Evolutionary conservation across 1,140 invertebrate species (phyloP), one percentile per base, ranked within the genome.

Genomic region (Sminthurinus signatus): DNA sequence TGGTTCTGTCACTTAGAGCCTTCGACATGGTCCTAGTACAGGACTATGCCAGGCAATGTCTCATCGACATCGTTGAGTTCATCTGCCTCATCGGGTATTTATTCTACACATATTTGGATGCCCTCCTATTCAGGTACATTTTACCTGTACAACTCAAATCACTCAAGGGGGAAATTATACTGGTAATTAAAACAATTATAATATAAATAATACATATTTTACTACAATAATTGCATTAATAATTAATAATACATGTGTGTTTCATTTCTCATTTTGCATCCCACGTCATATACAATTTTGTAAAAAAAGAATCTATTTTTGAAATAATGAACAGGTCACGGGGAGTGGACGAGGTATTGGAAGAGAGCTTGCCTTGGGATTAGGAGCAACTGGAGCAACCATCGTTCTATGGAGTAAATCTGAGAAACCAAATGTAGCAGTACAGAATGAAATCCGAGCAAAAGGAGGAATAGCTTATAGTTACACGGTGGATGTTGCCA

Each of bases 361-460:
- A 58, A 48, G 69, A 27, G 65, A 42, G 58, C 67, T 19, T 67
- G 69, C 29, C 27, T 70, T 17, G 55, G 43, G 48, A n/a, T 57
- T 66, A 29, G 59, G 50, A 50, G 31, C 46, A 31, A 56, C 32
- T 32, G 67, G 67, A 43, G 70, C 70, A 27, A 68, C 39, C 51
- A 28, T 71, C 25, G 61, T 71, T 4, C 65, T 63, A 42, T 71
- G 70, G 70, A 71, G 70, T 42, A 68, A 66, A 55, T 68, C 60
- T 50, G 36, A 60, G 2, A 61, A 32, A 19, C 66, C 67, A 39
- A 68, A 68, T 64, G 60, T 68, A 61, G 66, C 66, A 58, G 63
- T 71, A 15, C 66, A 56, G 10, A 10, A 52, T 0, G 60, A 67
- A 58, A 68, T 71, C 14, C 51, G 48, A 27, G 54, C 46, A 25